Evolutionary conservation across 1,140 invertebrate genomes (phyloP), one percentile per base, ranked within the genome.

Genomic region (Drosophila athabasca): DNA sequence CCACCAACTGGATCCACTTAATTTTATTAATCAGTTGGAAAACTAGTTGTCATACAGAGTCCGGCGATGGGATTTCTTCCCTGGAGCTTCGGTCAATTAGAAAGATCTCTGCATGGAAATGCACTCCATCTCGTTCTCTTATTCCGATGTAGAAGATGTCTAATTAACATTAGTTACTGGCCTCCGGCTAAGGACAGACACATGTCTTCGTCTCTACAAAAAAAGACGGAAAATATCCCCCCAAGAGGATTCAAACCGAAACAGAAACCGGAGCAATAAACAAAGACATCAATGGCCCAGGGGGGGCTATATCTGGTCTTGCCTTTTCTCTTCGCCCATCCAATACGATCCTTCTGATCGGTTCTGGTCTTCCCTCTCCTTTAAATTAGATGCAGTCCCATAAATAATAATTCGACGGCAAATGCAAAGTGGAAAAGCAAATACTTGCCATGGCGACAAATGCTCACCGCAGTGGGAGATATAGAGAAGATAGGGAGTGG

Each of bases 341-440:
- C 29, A 29, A 29, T 31, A 11, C n/a, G 29, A n/a, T 51, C 24
- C 50, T 17, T 13, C 11, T 13, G 1, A 13, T 39, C 6, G 19
- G 3, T 26, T 5, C 5, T 6, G 24, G 5, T 26, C 55, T 51
- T 29, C 15, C 19, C 8, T 43, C 48, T 48, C 64, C 67, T 68
- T 44, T 50, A 70, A 66, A 67, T 85, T 72, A 79, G 69, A 80
- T 85, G 77, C 76, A 78, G 79, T 60, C 60, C 50, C 60, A 82
- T 87, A 82, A 88, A 87, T 88, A 87, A 87, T 87, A 87, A 83
- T 83, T 88, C 83, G 76, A 88, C 76, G 51, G 73, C 52, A 58
- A 57, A 72, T 55, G 50, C 46, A 75, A 87, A 87, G 71, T 76
- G 58, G 75, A 68, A 77, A 69, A 76, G 80, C 66, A 64, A 72